Evolutionary conservation across 2,888 invertebrate species (phyloP), one percentile per base, ranked within the genome.

Genomic region (Anaspis maculata): DNA sequence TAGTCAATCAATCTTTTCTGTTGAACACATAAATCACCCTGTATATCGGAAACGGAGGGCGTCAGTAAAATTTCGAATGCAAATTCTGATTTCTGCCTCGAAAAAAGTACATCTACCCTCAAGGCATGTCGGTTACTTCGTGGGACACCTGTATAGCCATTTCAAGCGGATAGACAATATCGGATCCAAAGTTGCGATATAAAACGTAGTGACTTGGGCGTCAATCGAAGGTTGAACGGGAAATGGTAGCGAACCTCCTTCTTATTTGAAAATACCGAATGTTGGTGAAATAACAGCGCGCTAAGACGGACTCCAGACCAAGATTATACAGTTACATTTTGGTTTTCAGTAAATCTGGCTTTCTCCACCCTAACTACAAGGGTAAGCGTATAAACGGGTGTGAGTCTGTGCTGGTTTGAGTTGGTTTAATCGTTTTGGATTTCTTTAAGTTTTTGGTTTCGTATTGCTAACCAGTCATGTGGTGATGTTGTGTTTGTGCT

Each of bases 311-410:
- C n/a, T n/a, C n/a, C n/a, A n/a, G n/a, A n/a, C n/a, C n/a, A n/a
- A n/a, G n/a, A 39, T 9, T 19, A 19, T 9, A 24, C 34, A 38
- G 27, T 19, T 23, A 43, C 44, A 46, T 57, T 61, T 62, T 58
- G 51, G 54, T 58, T 66, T 66, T 64, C 65, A 66, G 66, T 64
- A 64, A 62, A 60, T 57, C 62, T 62, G 70, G 70, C 65, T 69
- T 70, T 64, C 70, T 73, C 61, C 71, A 72, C 68, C 71, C 73
- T 62, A 68, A 67, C 64, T 72, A 71, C 64, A 71, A 72, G 64
- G 73, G 73, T 73, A 73, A 73, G 72, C 67, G 59, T 54, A 24
- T 11, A 55, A 54, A 52, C 54, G 60, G 56, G 57, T 59, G 59
- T 62, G 60, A 54, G 50, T 44, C 54, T 46, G 52, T 55, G 54